These are phyloP conservation scores for Pollenia amentaria DNA, from an alignment of 2,888 invertebrate genomes.

Conservation along the genomic window DNA sequence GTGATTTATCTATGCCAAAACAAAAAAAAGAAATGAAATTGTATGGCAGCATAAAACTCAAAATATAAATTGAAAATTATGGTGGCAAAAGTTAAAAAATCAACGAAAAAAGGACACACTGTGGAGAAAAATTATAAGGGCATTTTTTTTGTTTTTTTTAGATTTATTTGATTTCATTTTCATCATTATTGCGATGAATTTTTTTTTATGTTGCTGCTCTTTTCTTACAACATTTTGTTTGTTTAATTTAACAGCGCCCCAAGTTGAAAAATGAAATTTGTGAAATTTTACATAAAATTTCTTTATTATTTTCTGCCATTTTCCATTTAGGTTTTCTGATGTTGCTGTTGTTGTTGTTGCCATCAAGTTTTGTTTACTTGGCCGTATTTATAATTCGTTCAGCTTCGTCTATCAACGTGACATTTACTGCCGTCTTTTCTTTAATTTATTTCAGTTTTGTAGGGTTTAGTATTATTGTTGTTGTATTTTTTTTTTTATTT, in stretches of 20 bases:
- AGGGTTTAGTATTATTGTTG: neutral
- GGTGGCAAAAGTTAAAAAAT: slow-evolving; percentile 58
- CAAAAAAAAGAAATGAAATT: slow-evolving; percentile 37
- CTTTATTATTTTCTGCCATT: slow-evolving; percentile 41
- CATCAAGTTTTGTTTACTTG: slow-evolving; percentile 53
- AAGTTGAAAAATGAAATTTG: slow-evolving; percentile 67
- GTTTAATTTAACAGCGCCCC: slow-evolving; percentile 68
- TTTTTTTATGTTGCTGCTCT: neutral
- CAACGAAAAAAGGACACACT: slow-evolving; percentile 14
- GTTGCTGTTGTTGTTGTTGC: slow-evolving; percentile 8
- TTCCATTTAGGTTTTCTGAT: slow-evolving; percentile 3
- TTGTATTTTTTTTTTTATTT: slow-evolving; percentile 7
- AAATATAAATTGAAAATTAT: slow-evolving; percentile 64
- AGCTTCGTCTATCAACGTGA: slow-evolving; percentile 74
- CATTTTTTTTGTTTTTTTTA: slow-evolving; percentile 50
- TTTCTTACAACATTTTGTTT: slow-evolving; percentile 34
- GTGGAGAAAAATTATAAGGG: slow-evolving; percentile 33
- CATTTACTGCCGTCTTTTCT: slow-evolving; percentile 67
- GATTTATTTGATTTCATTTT: slow-evolving; percentile 42
- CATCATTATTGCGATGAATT: slow-evolving; percentile 31
- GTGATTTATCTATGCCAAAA: slow-evolving; percentile 69
- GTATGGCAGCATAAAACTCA: neutral
- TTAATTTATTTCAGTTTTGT: slow-evolving; percentile 61
- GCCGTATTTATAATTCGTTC: slow-evolving; percentile 69
- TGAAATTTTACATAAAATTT: slow-evolving; percentile 67